Conservation (phyloP, 1,140 invertebrate genomes). For the Atopsyche davidsoni region DNA sequence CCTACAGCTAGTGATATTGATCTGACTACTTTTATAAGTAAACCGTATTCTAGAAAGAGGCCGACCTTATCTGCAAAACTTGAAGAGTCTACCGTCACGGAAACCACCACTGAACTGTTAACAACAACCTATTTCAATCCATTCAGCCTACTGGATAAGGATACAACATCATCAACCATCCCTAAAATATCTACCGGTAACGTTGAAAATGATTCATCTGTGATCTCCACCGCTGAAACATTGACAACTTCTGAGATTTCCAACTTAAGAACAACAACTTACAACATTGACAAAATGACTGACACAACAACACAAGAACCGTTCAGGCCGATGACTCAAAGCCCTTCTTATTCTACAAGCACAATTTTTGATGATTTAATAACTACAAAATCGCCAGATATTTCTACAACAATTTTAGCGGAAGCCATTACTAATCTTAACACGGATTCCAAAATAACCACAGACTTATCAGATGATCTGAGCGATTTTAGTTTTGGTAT, state of each 20-base stretch:
- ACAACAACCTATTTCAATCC: too few relatives aligned
- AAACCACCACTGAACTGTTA: conserved; percentile 5
- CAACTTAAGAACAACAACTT: not conserved
- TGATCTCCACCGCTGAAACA: conserved; percentile 1
- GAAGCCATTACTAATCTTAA: too few relatives aligned
- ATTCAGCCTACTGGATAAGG: too few relatives aligned
- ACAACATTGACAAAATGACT: not conserved
- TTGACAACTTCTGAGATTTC: conserved; percentile 1
- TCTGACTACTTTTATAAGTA: conserved; percentile 2
- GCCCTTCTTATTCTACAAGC: too few relatives aligned
- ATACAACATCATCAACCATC: not conserved
- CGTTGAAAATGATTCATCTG: not conserved
- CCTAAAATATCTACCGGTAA: not conserved
- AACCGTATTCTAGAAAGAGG: conserved; percentile 2
- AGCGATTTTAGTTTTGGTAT: conserved; percentile 14
- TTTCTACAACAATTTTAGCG: too few relatives aligned
- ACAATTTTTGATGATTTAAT: not conserved
- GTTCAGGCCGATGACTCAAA: too few relatives aligned
- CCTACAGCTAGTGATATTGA: conserved; percentile 1
- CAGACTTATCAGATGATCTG: too few relatives aligned
- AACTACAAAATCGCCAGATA: not conserved
- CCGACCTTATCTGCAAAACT: not conserved
- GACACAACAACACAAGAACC: not conserved
- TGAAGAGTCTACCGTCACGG: not conserved
- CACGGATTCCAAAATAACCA: too few relatives aligned